Base-by-base conservation (phyloP, 2,113 vertebrate species). In the Indri indri region DNA sequence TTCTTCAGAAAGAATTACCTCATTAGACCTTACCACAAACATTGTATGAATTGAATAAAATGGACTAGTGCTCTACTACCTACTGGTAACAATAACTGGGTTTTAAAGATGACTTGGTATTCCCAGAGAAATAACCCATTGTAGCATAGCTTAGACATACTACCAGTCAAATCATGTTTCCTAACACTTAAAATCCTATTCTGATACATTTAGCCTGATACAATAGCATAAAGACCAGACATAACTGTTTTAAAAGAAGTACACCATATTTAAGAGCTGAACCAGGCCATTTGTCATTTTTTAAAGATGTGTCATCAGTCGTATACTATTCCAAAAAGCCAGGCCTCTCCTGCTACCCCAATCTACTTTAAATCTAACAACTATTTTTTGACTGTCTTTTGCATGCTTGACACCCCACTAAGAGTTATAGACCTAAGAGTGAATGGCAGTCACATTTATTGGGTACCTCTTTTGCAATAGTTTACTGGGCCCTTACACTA, bases 121-220 rank as follows among this genome's bases (percentile, higher is more conserved):
- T 93, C 47, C 23, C 34, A 37, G 47, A 63, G 23, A 91, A 93
- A 90, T 32, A 79, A 77, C 13, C 70, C 80, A 76, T 10, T 74
- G 4, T 90, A 92, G 42, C 16, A 82, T 61, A 80, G 27, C 42
- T 71, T 90, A 37, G 42, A 93, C 91, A 96, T 84, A 76, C 50
- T 83, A 71, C 45, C 76, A 80, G 50, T 96, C 84, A 84, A 77
- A 65, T 76, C 76, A 45, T 90, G 50, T 80, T 70, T 88, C 14
- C 83, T 85, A 82, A 90, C 22, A 73, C 57, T 92, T 90, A 94
- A 92, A 96, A 95, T 57, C 40, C 71, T 92, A 30, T 77, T 95
- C 86, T 74, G 70, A 84, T 88, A 88, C 11, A 0, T 52, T 93
- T 83, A 89, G 45, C 45, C 45, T 88, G 80, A 52, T 90, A 71